Evolutionary conservation across 2,888 invertebrate genomes (phyloP), one percentile per base, ranked within the genome.

Genomic region (Scaptomyza cyrtandrae): DNA sequence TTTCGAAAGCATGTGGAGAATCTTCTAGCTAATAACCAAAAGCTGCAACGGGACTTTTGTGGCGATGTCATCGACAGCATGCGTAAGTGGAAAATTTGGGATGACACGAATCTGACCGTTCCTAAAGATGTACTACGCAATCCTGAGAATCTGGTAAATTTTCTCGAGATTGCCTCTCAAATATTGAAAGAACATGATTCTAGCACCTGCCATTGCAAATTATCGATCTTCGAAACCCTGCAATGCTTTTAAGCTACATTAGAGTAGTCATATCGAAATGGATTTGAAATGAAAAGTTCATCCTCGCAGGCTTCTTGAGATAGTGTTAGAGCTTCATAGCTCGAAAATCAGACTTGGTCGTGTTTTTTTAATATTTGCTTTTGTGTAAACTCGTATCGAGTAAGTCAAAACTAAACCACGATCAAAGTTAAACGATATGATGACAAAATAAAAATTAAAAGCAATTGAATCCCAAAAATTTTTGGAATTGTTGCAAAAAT

Each of bases 21-120:
- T 0, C 41, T 67, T 0, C 3, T 58, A 4, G 35, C 14, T 1
- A 33, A 41, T 0, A 41, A 45, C 10, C 7, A 7, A 2, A 13
- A 19, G 0, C 5, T 10, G 0, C 43, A 24, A 2, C 14, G 16
- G 0, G 63, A 76, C 27, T 83, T 86, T 44, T 89, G 90, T 37
- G 50, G 70, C 6, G 86, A 90, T 64, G 79, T 91, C 10, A 75
- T 90, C 0, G 29, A 68, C 0, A 90, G 89, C 55, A 89, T 91
- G 89, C 79, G 78, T 10, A 80, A 85, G 37, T 91, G 90, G 90
- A 75, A 78, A 3, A 85, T 90, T 19, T 70, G 89, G 55, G 46
- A 58, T 24, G 73, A 72, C 11, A 29, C 67, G 0, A 52, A 71
- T 7, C 14, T 82, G 3, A 29, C 24, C 0, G 56, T 90, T 0